Evolutionary conservation across 2,113 vertebrate genomes (phyloP).

Genomic region (Poeciliopsis turrubarensis): DNA sequence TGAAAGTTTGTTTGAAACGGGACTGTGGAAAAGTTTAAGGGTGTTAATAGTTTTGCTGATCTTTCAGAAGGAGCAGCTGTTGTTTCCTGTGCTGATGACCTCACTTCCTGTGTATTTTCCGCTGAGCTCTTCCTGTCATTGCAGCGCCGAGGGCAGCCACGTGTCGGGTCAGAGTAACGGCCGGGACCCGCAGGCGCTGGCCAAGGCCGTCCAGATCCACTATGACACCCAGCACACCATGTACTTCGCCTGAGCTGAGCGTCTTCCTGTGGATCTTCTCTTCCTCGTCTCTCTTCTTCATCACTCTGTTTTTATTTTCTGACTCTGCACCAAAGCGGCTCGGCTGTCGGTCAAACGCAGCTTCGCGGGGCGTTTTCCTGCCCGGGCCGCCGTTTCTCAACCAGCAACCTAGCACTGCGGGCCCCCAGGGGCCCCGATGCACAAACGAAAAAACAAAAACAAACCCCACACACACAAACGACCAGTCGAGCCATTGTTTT

Average conservation of each 20-base stretch:
- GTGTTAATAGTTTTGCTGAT: too few species aligned
- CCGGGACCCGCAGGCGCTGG: conserved; percentile 94
- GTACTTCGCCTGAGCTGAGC: conserved; percentile 98
- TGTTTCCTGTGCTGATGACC: neutral
- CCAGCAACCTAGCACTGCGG: conserved; percentile 92
- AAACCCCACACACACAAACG: conserved; percentile 46
- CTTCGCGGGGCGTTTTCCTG: conserved; percentile 65
- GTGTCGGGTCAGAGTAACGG: conserved; percentile 98
- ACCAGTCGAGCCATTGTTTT: conserved; percentile 90
- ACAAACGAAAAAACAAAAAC: conserved; percentile 68
- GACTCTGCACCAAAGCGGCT: conserved; percentile 76
- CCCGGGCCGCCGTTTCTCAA: conserved; percentile 83
- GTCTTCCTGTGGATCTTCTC: conserved; percentile 44
- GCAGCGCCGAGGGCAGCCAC: conserved; percentile 96
- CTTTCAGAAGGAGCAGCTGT: too few species aligned
- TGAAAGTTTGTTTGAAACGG: too few species aligned
- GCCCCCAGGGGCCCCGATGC: conserved; percentile 80
- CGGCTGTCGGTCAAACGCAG: conserved; percentile 30
- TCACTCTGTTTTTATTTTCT: conserved; percentile 41
- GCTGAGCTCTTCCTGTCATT: conserved; percentile 22
- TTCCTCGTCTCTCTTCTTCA: conserved; percentile 26
- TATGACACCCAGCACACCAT: conserved; percentile 99
- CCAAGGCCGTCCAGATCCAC: conserved; percentile 99
- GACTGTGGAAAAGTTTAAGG: too few species aligned
- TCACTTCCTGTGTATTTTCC: neutral